phyloP scores from a whole-genome alignment of 2,888 invertebrate species.

The Scelioninae gen. 2 region DNA sequence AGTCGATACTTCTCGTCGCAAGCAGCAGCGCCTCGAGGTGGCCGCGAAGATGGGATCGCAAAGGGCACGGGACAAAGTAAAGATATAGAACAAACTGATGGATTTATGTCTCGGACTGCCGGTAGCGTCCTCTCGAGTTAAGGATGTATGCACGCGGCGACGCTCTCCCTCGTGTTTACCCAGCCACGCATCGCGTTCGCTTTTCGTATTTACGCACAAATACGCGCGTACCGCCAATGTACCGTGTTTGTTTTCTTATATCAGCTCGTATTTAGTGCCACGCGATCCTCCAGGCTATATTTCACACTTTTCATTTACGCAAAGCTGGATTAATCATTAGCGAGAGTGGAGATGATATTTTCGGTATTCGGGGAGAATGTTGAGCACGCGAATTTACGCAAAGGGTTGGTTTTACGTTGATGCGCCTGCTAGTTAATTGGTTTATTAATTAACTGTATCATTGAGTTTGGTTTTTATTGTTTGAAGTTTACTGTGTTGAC shows the following conservation, averaged over 20 bases:
- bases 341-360: conserved; percentile 34
- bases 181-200: conserved; percentile 66
- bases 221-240: conserved; percentile 67
- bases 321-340: conserved; percentile 52
- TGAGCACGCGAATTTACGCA: conserved; percentile 2
- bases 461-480: too few species aligned
- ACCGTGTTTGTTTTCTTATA: conserved; percentile 73
- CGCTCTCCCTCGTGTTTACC: conserved; percentile 66
- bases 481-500: too few species aligned
- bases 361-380: conserved; percentile 4
- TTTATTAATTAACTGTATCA: too few species aligned
- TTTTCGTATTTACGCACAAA: conserved; percentile 73
- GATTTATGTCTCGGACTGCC: conserved; percentile 70
- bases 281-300: conserved; percentile 59
- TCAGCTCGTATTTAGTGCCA: conserved; percentile 64
- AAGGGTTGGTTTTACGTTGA: too few species aligned
- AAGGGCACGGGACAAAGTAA: conserved; percentile 63
- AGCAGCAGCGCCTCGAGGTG: conserved; percentile 59
- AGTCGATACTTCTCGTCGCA: conserved; percentile 56
- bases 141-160: conserved; percentile 66
- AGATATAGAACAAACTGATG: conserved; percentile 71
- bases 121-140: conserved; percentile 64
- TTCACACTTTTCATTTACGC: conserved; percentile 56
- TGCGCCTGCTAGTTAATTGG: too few species aligned
- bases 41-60: conserved; percentile 57